Evolutionary conservation across 1,140 invertebrate species (phyloP).

Genomic region (Trachymyrmex cornetzi): DNA sequence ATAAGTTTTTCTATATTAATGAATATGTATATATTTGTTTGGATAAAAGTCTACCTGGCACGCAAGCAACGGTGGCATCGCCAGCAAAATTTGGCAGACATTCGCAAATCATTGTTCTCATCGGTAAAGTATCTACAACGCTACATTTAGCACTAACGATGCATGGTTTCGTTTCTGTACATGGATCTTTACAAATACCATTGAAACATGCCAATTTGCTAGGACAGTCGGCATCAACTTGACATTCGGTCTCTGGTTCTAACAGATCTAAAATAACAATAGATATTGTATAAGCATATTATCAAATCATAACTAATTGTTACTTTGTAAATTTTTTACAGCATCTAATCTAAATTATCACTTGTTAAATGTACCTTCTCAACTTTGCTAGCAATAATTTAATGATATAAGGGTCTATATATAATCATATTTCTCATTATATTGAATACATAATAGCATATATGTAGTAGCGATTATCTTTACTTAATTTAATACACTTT

Average conservation of each 20-base stretch:
- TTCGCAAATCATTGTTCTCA: slow-evolving; percentile 95
- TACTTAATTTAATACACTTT: background rate
- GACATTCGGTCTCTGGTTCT: slow-evolving; percentile 90
- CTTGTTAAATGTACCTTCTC: background rate
- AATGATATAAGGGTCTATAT: background rate
- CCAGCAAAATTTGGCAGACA: slow-evolving; percentile 93
- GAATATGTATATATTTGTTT: background rate
- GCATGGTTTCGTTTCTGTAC: slow-evolving; percentile 92
- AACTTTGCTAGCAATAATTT: slow-evolving; percentile 17
- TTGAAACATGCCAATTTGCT: slow-evolving; percentile 94
- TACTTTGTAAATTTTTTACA: background rate
- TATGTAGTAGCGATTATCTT: no score
- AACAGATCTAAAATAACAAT: slow-evolving; percentile 85
- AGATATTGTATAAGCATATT: background rate
- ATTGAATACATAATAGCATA: background rate
- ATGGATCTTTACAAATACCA: slow-evolving; percentile 94
- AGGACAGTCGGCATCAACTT: slow-evolving; percentile 93
- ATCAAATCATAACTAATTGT: background rate
- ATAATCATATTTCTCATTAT: background rate
- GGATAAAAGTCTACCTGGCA: slow-evolving; percentile 88
- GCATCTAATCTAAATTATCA: background rate
- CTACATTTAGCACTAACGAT: slow-evolving; percentile 92
- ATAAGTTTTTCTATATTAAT: background rate
- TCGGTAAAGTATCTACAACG: slow-evolving; percentile 94
- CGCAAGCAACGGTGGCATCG: slow-evolving; percentile 94